These are phyloP conservation scores for Sphaerophoria rueppellii DNA, from an alignment of 2,888 invertebrate species.

Conservation along the genomic window DNA sequence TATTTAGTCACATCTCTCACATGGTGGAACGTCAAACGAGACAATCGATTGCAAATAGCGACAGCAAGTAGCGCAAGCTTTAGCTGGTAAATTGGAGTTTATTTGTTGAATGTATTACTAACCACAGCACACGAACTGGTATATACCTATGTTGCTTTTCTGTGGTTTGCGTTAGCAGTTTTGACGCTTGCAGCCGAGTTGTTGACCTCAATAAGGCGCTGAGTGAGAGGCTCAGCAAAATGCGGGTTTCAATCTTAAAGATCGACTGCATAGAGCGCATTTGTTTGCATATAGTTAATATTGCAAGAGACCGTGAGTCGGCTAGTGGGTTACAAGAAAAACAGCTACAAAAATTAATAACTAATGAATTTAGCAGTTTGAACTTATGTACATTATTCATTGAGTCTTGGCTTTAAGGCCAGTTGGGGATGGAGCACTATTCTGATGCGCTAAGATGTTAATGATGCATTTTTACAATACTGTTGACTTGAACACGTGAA, in stretches of 20 bases:
- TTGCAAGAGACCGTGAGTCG: conserved; percentile 34
- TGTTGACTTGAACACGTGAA: too few species aligned
- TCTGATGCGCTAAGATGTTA: too few species aligned
- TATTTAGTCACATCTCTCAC: not conserved
- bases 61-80: not conserved
- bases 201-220: conserved; percentile 53
- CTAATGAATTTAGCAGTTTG: too few species aligned
- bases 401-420: too few species aligned
- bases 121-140: too few species aligned
- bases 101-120: too few species aligned
- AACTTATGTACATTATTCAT: too few species aligned
- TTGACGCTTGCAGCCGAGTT: conserved; percentile 24
- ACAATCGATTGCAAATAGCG: not conserved
- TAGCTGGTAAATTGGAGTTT: not conserved
- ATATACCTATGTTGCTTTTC: too few species aligned
- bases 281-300: not conserved
- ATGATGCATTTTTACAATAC: too few species aligned
- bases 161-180: too few species aligned
- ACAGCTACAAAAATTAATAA: too few species aligned
- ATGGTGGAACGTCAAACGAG: not conserved
- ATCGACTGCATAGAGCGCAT: conserved; percentile 16
- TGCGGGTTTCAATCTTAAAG: not conserved
- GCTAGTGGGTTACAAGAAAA: conserved; percentile 1
- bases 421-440: too few species aligned
- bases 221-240: conserved; percentile 13